Conservation (phyloP, 2,797 vertebrate species). For the Antennarius maculatus region DNA sequence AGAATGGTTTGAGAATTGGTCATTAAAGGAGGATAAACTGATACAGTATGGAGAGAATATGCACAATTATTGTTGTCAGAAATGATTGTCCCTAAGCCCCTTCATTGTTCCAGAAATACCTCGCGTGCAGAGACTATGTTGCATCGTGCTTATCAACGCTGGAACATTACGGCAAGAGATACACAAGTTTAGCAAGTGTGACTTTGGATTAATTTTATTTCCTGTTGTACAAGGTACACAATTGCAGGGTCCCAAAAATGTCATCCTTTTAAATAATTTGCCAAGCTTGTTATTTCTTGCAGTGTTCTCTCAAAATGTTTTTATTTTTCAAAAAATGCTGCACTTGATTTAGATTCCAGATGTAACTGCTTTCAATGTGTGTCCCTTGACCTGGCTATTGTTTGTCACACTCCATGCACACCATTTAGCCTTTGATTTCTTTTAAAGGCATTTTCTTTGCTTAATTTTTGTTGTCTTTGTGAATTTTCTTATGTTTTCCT, state of each 20-base stretch:
- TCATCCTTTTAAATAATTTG: conserved; percentile 46
- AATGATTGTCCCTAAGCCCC: conserved; percentile 15
- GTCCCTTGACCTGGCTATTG: conserved; percentile 51
- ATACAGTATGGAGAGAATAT: conserved; percentile 65
- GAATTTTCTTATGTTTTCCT: conserved; percentile 9
- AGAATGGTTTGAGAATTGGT: conserved; percentile 41
- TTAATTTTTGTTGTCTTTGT: conserved; percentile 27
- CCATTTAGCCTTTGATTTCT: conserved; percentile 35
- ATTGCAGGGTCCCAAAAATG: conserved; percentile 40
- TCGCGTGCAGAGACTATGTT: conserved; percentile 66
- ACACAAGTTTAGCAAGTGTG: conserved; percentile 66
- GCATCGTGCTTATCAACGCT: conserved; percentile 70
- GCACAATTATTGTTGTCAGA: conserved; percentile 74
- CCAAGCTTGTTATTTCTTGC: conserved; percentile 69
- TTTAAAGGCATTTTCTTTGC: conserved; percentile 40
- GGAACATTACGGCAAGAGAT: conserved; percentile 71
- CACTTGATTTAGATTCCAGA: conserved; percentile 76
- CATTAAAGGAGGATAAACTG: conserved; percentile 42
- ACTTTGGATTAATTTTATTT: conserved; percentile 42
- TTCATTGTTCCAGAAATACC: conserved; percentile 70
- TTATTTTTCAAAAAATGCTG: conserved; percentile 72
- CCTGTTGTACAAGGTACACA: conserved; percentile 24
- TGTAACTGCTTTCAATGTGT: conserved; percentile 64
- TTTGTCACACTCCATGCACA: conserved; percentile 30
- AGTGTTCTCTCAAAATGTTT: conserved; percentile 65